Conservation (phyloP, 2,113 vertebrate genomes). For the Cardinalis cardinalis region DNA sequence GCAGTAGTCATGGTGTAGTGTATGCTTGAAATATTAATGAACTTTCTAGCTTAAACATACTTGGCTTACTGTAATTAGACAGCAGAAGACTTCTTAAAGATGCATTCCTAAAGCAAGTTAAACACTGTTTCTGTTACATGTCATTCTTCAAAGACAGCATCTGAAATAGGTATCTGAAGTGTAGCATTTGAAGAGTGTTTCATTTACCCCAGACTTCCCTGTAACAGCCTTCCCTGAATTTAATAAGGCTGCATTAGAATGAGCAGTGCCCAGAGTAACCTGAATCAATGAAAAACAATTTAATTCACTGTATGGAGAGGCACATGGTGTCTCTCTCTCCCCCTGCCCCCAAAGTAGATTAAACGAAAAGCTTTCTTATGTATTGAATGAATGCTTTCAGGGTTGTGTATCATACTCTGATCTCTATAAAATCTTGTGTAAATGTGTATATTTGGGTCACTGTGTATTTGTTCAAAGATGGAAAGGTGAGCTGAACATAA, state of each 20-base stretch:
- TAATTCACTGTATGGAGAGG: not conserved
- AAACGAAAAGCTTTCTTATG: not conserved
- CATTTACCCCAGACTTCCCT: not conserved
- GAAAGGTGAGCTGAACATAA: not conserved
- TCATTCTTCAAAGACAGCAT: constrained; percentile 40
- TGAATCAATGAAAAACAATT: constrained; percentile 34
- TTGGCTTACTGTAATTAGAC: constrained; percentile 21
- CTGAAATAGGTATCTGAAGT: not conserved
- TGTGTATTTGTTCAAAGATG: not conserved
- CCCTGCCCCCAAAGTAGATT: not conserved
- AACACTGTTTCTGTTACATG: not conserved
- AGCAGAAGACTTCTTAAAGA: not conserved
- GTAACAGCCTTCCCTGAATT: not conserved
- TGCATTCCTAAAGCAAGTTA: not conserved
- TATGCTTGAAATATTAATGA: constrained; percentile 24
- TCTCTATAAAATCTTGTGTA: not conserved
- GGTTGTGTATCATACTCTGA: not conserved
- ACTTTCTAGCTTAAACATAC: not conserved
- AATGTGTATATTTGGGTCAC: not conserved
- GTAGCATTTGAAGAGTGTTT: not conserved
- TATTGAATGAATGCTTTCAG: not conserved
- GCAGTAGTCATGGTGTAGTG: not conserved
- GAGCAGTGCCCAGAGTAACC: constrained; percentile 10
- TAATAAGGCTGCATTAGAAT: constrained; percentile 30
- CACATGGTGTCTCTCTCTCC: not conserved